Percentiles rank a stretch among this genome's conserved stretches.
These are phyloP conservation scores for Poecilia wingei DNA, from an alignment of 2,797 vertebrate species.

Conservation along the genomic window DNA sequence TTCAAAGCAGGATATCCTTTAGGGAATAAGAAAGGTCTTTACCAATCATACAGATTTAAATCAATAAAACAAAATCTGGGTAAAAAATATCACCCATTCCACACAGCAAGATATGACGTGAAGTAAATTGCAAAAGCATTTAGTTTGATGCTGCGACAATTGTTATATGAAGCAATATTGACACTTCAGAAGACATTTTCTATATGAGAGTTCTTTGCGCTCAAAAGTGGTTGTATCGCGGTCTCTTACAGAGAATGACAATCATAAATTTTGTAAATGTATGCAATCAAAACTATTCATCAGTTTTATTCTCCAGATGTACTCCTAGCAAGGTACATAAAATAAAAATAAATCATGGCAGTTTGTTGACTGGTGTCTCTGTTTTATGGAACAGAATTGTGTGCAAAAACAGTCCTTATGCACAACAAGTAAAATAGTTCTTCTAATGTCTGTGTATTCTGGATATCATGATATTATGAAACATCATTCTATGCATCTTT, in stretches of 20 bases:
- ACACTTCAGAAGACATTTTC: not conserved
- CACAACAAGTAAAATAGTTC: not conserved
- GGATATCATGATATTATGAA: too few relatives aligned
- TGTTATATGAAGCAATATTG: not conserved
- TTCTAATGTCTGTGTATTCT: not conserved
- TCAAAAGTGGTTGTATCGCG: not conserved
- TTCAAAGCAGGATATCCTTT: constrained; percentile 5
- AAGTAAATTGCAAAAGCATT: not conserved
- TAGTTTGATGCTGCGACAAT: not conserved
- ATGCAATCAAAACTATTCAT: not conserved
- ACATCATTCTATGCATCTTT: not conserved
- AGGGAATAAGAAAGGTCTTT: not conserved
- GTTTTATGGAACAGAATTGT: not conserved
- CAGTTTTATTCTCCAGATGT: not conserved
- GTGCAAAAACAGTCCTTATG: not conserved
- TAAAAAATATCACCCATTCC: constrained; percentile 1
- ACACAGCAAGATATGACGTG: not conserved
- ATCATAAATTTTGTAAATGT: not conserved
- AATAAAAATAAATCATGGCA: not conserved
- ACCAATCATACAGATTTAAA: not conserved
- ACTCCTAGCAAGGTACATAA: not conserved
- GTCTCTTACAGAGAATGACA: not conserved
- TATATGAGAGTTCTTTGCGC: not conserved
- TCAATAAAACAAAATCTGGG: not conserved
- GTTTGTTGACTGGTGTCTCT: not conserved